Evolutionary conservation across 2,888 invertebrate genomes (phyloP), one percentile per base, ranked within the genome.

Genomic region (Eristalis tenax): DNA sequence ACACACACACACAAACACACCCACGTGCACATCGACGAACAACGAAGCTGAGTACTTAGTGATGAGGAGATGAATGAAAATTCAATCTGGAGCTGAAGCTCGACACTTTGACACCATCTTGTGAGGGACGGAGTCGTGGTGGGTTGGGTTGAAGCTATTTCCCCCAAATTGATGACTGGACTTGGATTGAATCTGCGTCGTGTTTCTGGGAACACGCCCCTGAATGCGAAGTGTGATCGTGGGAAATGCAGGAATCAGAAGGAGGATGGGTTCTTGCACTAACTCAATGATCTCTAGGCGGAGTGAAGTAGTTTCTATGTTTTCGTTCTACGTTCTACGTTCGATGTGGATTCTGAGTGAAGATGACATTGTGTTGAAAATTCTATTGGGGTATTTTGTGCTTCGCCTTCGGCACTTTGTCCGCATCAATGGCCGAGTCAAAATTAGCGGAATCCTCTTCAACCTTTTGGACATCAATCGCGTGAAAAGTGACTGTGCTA

Each of bases 21-120:
- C 4, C 32, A 32, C 5, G 8, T 8, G 32, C 32, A 32, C 32
- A 1, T 1, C 26, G 13, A 70, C 32, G 56, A 43, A 61, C 15
- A 13, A 18, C 26, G 18, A 26, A n/a, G 10, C 35, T 2, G 40
- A 13, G 66, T 22, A 66, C 63, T 61, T 28, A 18, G 32, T 65
- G 76, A 71, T 82, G 68, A 83, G 43, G 76, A 78, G 75, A 87
- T 87, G 87, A 83, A 80, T 83, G 83, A 83, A 87, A 87, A 87
- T 87, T 87, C 83, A 87, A 83, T 83, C 87, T 83, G 78, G 43
- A 82, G 82, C 82, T 71, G 56, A 50, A 50, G 18, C 70, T 79
- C 82, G 78, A 86, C 78, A 82, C 82, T 66, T 82, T 86, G 86
- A 86, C 86, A 86, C 40, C 38, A 23, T 35, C 26, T 15, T 15